A percentile compares a stretch with the other conserved stretches of the same genome.
Evolutionary conservation across 2,113 vertebrate species (phyloP).

Genomic region (Nerophis ophidion): DNA sequence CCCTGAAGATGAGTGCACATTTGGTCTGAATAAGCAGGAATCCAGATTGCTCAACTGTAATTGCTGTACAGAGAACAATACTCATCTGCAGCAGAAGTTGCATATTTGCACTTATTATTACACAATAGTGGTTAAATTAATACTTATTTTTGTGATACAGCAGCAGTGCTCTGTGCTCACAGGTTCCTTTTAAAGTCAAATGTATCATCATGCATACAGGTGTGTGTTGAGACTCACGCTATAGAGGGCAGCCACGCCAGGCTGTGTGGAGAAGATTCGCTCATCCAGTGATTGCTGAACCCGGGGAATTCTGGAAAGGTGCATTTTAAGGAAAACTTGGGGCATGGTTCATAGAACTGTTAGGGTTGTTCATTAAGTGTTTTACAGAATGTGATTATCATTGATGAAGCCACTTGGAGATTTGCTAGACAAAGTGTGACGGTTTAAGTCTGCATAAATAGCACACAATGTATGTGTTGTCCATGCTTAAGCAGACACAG

Average conservation of each 20-base stretch:
- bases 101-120: not conserved
- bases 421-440: not conserved
- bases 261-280: constrained; percentile 71
- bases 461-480: not conserved
- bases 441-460: constrained; percentile 2
- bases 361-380: not conserved
- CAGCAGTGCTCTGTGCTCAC: not conserved
- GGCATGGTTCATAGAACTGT: not conserved
- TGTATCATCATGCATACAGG: constrained; percentile 8
- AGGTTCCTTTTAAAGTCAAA: not conserved
- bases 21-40: constrained; percentile 8
- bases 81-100: not conserved
- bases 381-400: not conserved
- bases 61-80: not conserved
- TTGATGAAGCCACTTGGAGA: constrained; percentile 1
- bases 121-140: not conserved
- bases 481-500: not conserved
- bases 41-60: not conserved
- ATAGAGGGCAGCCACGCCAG: constrained; percentile 71
- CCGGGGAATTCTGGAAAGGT: constrained; percentile 63
- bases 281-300: constrained; percentile 72
- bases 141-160: not conserved
- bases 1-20: constrained; percentile 1
- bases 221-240: constrained; percentile 62
- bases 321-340: constrained; percentile 57